phyloP scores from a whole-genome alignment of 2,113 vertebrate species.

The Syrmaticus mikado region DNA sequence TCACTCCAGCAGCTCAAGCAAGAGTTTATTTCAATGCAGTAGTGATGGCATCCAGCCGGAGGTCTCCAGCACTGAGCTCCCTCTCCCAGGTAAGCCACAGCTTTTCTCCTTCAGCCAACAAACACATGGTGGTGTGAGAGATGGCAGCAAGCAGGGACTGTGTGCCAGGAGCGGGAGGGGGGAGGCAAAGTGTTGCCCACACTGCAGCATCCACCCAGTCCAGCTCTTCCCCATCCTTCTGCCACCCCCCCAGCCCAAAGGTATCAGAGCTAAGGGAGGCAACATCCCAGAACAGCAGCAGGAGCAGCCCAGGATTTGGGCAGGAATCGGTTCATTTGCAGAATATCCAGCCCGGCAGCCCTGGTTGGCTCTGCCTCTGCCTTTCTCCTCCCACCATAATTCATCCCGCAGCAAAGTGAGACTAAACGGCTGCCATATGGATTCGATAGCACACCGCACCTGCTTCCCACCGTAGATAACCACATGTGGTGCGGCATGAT shows the following conservation, averaged over 20 bases:
- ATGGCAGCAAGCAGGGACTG: rapidly evolving
- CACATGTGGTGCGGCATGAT: not conserved
- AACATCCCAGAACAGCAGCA: not conserved
- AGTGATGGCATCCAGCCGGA: not conserved
- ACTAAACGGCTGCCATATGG: constrained; percentile 35
- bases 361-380: not conserved
- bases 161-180: not conserved
- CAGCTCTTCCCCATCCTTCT: rapidly evolving
- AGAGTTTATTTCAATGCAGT: not conserved
- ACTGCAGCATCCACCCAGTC: rapidly evolving
- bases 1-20: not conserved
- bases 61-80: not conserved
- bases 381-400: not conserved
- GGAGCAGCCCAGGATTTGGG: not conserved
- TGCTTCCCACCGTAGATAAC: not conserved
- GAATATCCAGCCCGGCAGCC: not conserved
- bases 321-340: not conserved
- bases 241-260: not conserved
- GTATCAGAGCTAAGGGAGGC: not conserved
- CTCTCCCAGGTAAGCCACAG: not conserved
- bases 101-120: not conserved
- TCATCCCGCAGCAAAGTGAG: constrained; percentile 25
- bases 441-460: constrained; percentile 1
- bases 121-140: not conserved
- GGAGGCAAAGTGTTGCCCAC: not conserved